Evolutionary conservation across 2,113 vertebrate species (phyloP).

Genomic region (Datnioides undecimradiatus): DNA sequence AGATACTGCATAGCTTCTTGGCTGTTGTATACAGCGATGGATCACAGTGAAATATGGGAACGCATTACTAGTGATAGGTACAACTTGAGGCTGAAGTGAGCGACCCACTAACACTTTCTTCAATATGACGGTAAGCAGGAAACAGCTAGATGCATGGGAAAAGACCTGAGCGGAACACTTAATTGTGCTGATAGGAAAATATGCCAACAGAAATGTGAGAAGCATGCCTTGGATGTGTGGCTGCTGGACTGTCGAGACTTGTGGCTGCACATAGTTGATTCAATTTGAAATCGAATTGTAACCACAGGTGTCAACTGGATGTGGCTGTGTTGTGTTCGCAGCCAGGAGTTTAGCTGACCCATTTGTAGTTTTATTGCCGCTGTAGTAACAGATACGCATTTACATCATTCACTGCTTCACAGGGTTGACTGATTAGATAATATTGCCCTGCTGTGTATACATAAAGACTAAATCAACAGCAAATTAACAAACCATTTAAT

Average conservation of each 20-base stretch:
- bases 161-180: slow-evolving; percentile 60
- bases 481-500: neutral
- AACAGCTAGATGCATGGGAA: slow-evolving; percentile 10
- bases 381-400: neutral
- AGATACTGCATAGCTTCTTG: slow-evolving; percentile 68
- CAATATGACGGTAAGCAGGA: slow-evolving; percentile 6
- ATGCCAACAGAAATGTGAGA: neutral
- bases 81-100: slow-evolving; percentile 29
- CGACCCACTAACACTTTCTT: slow-evolving; percentile 13
- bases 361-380: neutral
- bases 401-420: too few relatives aligned
- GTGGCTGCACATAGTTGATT: neutral
- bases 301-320: neutral
- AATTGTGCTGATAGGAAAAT: slow-evolving; percentile 3
- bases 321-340: neutral
- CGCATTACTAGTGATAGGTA: slow-evolving; percentile 33
- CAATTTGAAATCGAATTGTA: neutral
- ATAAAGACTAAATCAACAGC: neutral
- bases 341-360: too few relatives aligned
- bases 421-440: neutral
- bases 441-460: neutral
- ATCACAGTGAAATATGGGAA: slow-evolving; percentile 73
- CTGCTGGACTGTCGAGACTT: slow-evolving; percentile 9
- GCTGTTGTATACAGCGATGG: slow-evolving; percentile 44
- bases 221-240: neutral